These are phyloP conservation scores for Polymixis flavicincta DNA, from an alignment of 2,888 invertebrate species.

Conservation along the genomic window DNA sequence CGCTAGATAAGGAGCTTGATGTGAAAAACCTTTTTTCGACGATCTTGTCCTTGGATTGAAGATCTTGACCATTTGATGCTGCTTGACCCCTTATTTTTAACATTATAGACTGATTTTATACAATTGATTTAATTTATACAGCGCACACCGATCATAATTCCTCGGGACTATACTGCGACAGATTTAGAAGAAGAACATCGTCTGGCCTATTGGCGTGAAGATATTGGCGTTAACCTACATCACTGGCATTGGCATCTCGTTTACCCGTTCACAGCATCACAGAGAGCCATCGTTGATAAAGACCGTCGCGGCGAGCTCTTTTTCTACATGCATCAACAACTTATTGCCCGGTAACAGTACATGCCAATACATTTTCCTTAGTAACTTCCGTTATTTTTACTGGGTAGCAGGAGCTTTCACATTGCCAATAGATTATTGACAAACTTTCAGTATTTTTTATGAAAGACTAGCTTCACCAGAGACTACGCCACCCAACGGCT, in stretches of 20 bases:
- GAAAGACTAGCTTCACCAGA: neutral
- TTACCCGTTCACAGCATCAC: constrained; percentile 92
- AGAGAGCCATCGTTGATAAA: constrained; percentile 92
- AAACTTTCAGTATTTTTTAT: neutral
- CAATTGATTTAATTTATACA: constrained; percentile 50
- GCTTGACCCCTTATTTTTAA: neutral
- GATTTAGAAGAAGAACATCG: constrained; percentile 95
- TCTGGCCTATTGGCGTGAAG: constrained; percentile 95
- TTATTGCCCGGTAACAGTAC: constrained; percentile 82
- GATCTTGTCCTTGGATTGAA: neutral
- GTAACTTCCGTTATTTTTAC: neutral
- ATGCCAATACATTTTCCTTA: neutral
- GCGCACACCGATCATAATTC: constrained; percentile 93
- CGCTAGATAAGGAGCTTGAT: neutral
- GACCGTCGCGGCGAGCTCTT: constrained; percentile 95
- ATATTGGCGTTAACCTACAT: constrained; percentile 94
- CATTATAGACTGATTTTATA: neutral
- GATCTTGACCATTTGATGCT: no score
- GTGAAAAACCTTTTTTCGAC: neutral
- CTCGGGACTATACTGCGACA: constrained; percentile 94
- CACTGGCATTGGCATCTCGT: constrained; percentile 96
- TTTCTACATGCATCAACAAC: constrained; percentile 94
- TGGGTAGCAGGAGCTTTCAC: neutral
- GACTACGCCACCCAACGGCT: neutral
- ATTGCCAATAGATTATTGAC: no score